Base-by-base conservation (phyloP, 2,113 vertebrate species). In the Nothobranchius furzeri region DNA sequence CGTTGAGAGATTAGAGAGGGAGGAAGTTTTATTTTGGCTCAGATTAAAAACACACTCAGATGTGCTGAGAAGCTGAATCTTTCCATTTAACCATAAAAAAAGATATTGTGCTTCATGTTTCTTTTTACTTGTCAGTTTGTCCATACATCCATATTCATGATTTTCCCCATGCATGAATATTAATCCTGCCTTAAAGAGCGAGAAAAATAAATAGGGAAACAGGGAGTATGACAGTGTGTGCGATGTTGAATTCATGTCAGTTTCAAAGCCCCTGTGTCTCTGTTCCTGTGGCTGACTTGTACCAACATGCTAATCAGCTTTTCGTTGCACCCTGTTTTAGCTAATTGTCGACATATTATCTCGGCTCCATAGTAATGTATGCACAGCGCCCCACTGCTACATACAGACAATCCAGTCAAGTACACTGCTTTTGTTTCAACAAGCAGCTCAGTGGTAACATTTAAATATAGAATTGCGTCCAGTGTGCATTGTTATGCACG, bases 301-400 rank as follows among this genome's bases (percentile, higher is more conserved):
- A 76, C 82, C 80, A 67, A 85, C 88, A 91, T 90, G 90, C 85
- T 90, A 90, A 90, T 90, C 86, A 90, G 86, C 69, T 70, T 70
- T 76, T 82, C 64, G 36, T 85, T 79, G 71, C 51, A 78, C 69
- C 79, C 83, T 88, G 84, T 90, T 85, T 76, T 70, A 69, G 69
- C 82, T 91, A 89, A 90, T 86, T 90, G 90, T 88, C 73, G 71
- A 90, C 87, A 91, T 88, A 91, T 90, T 76, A 87, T 94, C 89
- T 85, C 81, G 79, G 75, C 92, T 91, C 87, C 79, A 91, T 92
- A 93, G 77, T 95, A 96, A 96, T 93, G 91, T 95, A 94, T 90
- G 85, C 87, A 52, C 60, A 67, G 73, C 73, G 76, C 75, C 83
- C 73, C 54, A 57, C 79, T 70, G 83, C 50, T 43, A 78, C 72